A percentile compares a stretch with the other conserved stretches of the same genome.
Evolutionary conservation across 2,113 vertebrate species (phyloP).

Genomic region (Indri indri): DNA sequence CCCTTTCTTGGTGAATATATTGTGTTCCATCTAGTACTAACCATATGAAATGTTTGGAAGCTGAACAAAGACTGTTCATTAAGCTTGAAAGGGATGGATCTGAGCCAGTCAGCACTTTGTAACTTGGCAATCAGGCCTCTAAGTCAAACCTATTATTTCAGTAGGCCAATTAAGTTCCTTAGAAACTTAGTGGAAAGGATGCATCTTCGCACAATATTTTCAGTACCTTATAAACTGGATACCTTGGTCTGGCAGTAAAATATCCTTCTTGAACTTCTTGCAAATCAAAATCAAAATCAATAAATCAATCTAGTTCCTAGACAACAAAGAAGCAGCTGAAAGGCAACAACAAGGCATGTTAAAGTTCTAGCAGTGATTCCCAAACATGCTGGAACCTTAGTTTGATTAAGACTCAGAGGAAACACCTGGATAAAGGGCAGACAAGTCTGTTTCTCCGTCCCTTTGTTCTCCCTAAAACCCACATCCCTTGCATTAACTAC

Average conservation of each 20-base stretch:
- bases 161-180: slow-evolving; percentile 78
- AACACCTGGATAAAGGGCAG: neutral
- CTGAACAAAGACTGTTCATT: slow-evolving; percentile 78
- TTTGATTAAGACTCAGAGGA: slow-evolving; percentile 52
- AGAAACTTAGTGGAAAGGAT: slow-evolving; percentile 73
- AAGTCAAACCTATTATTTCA: slow-evolving; percentile 80
- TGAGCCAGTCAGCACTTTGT: slow-evolving; percentile 75
- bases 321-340: slow-evolving; percentile 71
- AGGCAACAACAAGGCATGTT: slow-evolving; percentile 49
- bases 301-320: slow-evolving; percentile 62
- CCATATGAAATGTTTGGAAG: slow-evolving; percentile 71
- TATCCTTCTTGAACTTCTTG: slow-evolving; percentile 71
- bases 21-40: slow-evolving; percentile 70
- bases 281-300: slow-evolving; percentile 77
- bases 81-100: slow-evolving; percentile 78
- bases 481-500: neutral
- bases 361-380: slow-evolving; percentile 65
- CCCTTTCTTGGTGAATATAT: slow-evolving; percentile 53
- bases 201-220: slow-evolving; percentile 78
- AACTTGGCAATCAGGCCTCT: slow-evolving; percentile 74
- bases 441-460: neutral
- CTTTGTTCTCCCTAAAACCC: neutral
- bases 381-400: neutral
- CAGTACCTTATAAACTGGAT: slow-evolving; percentile 66
- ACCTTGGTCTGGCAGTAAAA: slow-evolving; percentile 74